Evolutionary conservation across 2,797 vertebrate genomes (phyloP).

Genomic region (Macroramphosus scolopax): DNA sequence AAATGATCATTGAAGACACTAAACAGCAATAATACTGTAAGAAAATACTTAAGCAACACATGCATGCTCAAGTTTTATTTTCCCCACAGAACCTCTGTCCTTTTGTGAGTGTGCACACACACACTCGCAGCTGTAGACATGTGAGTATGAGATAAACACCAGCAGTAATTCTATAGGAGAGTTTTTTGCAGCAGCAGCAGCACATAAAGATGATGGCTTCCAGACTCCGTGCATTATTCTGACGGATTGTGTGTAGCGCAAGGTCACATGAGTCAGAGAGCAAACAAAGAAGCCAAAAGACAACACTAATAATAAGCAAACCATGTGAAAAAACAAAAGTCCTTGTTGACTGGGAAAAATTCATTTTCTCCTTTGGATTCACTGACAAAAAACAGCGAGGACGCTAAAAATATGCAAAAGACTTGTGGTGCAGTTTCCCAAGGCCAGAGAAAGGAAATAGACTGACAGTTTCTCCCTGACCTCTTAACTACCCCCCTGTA

Average conservation of each 20-base stretch:
- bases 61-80: conserved; percentile 1
- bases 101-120: conserved; percentile 8
- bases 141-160: conserved; percentile 41
- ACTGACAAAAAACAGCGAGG: conserved; percentile 60
- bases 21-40: too few relatives aligned
- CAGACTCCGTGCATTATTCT: conserved; percentile 60
- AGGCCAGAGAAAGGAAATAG: conserved; percentile 84
- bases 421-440: conserved; percentile 81
- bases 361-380: conserved; percentile 61
- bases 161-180: conserved; percentile 59
- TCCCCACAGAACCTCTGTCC: conserved; percentile 6
- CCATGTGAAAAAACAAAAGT: conserved; percentile 66
- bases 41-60: conserved; percentile 3
- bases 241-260: conserved; percentile 41
- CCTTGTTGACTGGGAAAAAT: conserved; percentile 54
- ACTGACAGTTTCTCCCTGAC: conserved; percentile 82
- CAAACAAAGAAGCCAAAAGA: conserved; percentile 17
- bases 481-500: conserved; percentile 72
- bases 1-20: too few relatives aligned
- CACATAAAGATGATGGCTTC: conserved; percentile 75
- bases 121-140: conserved; percentile 41
- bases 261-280: conserved; percentile 8
- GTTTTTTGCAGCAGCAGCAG: conserved; percentile 56
- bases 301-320: conserved; percentile 60
- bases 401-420: conserved; percentile 75